These are phyloP conservation scores for Colinus virginianus DNA, from an alignment of 2,113 vertebrate genomes.

Conservation along the genomic window DNA sequence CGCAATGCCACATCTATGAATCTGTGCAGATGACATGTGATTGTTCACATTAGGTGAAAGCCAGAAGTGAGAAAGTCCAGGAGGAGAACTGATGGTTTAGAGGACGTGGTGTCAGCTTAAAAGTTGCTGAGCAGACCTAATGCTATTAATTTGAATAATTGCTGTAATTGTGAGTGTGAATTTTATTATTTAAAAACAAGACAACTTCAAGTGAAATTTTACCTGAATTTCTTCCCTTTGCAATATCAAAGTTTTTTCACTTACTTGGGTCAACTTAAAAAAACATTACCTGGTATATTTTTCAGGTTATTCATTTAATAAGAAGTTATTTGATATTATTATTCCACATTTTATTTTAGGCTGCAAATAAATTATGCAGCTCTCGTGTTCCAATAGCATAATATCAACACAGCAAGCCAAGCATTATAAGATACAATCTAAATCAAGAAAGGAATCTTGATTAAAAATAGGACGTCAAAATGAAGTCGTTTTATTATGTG, in stretches of 20 bases:
- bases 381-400: background rate
- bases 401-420: background rate
- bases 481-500: constrained; percentile 44
- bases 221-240: too few species aligned
- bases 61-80: background rate
- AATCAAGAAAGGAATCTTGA: constrained; percentile 16
- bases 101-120: background rate
- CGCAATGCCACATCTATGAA: background rate
- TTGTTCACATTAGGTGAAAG: constrained; percentile 5
- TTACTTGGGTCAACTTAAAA: background rate
- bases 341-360: background rate
- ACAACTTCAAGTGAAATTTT: too few species aligned
- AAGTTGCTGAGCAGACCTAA: background rate
- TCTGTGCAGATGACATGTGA: background rate
- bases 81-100: background rate
- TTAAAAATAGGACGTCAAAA: constrained; percentile 50
- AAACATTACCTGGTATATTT: background rate
- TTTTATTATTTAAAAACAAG: background rate
- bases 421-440: background rate
- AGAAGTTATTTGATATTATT: background rate
- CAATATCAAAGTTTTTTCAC: background rate
- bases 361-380: background rate
- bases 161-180: background rate
- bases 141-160: background rate
- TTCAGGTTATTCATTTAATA: background rate